These are phyloP conservation scores for Leptopilina drosophilae DNA, from an alignment of 2,888 invertebrate species.

Conservation along the genomic window DNA sequence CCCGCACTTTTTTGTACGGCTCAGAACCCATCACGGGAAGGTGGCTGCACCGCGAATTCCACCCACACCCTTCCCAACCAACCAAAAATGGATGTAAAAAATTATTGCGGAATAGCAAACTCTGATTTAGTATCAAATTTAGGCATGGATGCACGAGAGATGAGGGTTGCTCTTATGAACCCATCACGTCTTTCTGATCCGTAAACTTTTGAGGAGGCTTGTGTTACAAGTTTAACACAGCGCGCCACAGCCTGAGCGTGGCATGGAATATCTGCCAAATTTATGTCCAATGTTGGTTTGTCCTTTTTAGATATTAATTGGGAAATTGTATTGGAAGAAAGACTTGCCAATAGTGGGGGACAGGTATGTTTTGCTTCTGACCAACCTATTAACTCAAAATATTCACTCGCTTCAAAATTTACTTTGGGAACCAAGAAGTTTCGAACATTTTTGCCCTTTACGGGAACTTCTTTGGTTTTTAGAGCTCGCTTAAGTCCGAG, in stretches of 20 bases:
- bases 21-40: neutral
- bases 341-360: too few species aligned
- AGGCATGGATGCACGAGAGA: conserved; percentile 30
- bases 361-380: too few species aligned
- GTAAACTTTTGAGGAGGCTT: neutral
- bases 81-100: too few species aligned
- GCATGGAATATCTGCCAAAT: neutral
- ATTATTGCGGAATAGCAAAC: neutral
- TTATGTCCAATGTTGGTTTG: conserved; percentile 1
- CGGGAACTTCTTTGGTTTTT: too few species aligned
- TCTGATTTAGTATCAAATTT: conserved; percentile 36
- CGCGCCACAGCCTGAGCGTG: neutral
- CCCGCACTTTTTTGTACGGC: conserved; percentile 1
- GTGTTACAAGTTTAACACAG: neutral
- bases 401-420: too few species aligned
- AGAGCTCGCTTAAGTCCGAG: neutral
- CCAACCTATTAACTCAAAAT: too few species aligned
- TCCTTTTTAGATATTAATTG: neutral
- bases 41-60: too few species aligned
- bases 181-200: conserved; percentile 23
- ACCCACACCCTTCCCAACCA: too few species aligned
- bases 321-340: too few species aligned
- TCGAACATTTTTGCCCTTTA: too few species aligned
- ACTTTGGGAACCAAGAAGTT: too few species aligned
- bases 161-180: conserved; percentile 27